Evolutionary conservation across 2,113 vertebrate genomes (phyloP), one percentile per base, ranked within the genome.

Genomic region (Ageneiosus marmoratus): DNA sequence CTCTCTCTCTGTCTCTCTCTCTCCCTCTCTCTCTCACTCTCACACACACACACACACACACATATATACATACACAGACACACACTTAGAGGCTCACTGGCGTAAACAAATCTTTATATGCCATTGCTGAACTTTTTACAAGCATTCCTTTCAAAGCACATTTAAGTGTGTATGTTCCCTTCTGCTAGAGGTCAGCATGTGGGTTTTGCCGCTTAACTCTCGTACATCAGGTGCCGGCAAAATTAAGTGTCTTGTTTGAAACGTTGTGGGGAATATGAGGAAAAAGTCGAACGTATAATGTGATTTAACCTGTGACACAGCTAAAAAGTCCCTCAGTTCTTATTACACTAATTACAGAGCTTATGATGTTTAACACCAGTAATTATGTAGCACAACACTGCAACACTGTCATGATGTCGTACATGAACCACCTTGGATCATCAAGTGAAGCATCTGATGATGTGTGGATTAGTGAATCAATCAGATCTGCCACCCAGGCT

Each of bases 31-130:
- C n/a, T n/a, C n/a, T n/a, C n/a, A n/a, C n/a, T n/a, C 20, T 15
- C 77, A 46, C 32, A 44, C 77, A 62, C 37, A 46, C 77, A 63
- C 79, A 85, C 75, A 77, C 72, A 62, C 29, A 27, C 60, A 13
- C 56, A 20, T n/a, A n/a, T n/a, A n/a, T n/a, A 63, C 60, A 63
- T 29, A 63, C 65, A 67, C 58, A 83, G 24, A 77, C 79, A 86
- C 75, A 63, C 73, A 63, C 48, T 51, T 34, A 20, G 27, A 22
- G 41, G 29, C 65, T 79, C 73, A 50, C 55, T 83, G 78, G 48
- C 58, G 32, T 83, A 86, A 86, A 84, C 78, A 84, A 83, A 70
- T 74, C 81, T 56, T 83, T 48, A 83, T 53, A 41, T 77, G 80
- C 70, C 60, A 80, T 62, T 48, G 13, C 27, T 69, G 51, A 20